Evolutionary conservation across 2,888 invertebrate species (phyloP).

Genomic region (Mesodorylaimus sp.): DNA sequence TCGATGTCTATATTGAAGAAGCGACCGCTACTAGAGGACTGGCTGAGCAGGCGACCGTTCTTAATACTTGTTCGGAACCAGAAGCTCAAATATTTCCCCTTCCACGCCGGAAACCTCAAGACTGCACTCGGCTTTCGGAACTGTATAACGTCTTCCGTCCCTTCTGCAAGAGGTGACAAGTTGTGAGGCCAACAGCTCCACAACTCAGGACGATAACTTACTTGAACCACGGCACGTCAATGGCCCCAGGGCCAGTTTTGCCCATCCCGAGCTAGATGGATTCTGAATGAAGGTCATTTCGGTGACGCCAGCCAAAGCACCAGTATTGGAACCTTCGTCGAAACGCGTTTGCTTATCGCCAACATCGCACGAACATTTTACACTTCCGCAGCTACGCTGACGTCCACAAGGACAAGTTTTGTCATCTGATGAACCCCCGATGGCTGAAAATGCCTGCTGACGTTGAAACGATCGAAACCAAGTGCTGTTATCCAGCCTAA

Average conservation of each 20-base stretch:
- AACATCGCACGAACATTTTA: slow-evolving; percentile 1
- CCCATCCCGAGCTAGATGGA: no score
- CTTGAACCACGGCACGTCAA: not conserved
- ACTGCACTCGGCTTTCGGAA: no score
- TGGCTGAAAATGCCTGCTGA: not conserved
- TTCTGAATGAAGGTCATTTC: not conserved
- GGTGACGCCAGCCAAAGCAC: not conserved
- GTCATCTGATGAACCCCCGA: not conserved
- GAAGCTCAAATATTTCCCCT: no score
- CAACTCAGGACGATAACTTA: no score
- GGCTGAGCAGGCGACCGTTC: no score
- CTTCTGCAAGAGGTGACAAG: no score
- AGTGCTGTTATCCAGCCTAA: not conserved
- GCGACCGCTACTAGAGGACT: no score
- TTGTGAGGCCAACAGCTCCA: no score
- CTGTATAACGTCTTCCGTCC: no score
- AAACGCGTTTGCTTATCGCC: not conserved
- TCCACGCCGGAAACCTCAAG: no score
- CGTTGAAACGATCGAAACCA: not conserved
- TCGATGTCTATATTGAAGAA: no score
- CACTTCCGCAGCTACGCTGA: not conserved
- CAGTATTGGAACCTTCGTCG: not conserved
- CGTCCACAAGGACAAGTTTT: not conserved
- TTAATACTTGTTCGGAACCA: no score
- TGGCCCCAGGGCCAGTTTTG: not conserved